These are phyloP conservation scores for Scortum barcoo DNA, from an alignment of 2,113 vertebrate genomes.

Conservation along the genomic window DNA sequence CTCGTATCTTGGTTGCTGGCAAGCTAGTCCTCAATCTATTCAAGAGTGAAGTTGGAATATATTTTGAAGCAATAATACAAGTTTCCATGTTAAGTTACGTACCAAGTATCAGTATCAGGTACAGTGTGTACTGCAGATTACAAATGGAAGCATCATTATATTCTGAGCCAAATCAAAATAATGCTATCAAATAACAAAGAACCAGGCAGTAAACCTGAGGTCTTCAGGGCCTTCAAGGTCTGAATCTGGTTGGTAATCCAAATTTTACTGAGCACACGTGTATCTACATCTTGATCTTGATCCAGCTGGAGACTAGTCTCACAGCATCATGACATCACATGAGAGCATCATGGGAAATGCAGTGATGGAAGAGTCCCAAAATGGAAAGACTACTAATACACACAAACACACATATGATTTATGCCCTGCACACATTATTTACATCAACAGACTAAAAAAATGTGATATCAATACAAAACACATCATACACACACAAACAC, in stretches of 20 bases:
- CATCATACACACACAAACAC: slow-evolving; percentile 36
- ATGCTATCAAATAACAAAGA: not conserved
- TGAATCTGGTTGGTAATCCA: too few species aligned
- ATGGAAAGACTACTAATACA: slow-evolving; percentile 2
- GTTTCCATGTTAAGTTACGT: too few species aligned
- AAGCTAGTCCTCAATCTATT: too few species aligned
- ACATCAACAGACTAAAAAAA: not conserved
- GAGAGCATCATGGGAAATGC: slow-evolving; percentile 54
- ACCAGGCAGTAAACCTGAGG: not conserved
- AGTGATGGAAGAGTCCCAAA: slow-evolving; percentile 27
- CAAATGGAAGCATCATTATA: too few species aligned
- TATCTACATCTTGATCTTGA: not conserved
- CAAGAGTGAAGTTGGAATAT: too few species aligned
- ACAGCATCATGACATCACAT: slow-evolving; percentile 43
- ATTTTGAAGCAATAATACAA: too few species aligned
- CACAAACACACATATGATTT: not conserved
- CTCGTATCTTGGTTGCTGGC: too few species aligned
- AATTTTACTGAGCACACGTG: not conserved
- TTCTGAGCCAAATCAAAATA: too few species aligned
- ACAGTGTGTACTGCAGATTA: too few species aligned
- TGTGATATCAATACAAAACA: not conserved
- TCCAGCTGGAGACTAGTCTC: not conserved
- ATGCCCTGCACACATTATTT: not conserved
- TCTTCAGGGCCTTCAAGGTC: not conserved
- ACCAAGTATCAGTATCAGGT: too few species aligned